These are phyloP conservation scores for Aricia artaxerxes DNA, from an alignment of 2,888 invertebrate genomes.

Conservation along the genomic window DNA sequence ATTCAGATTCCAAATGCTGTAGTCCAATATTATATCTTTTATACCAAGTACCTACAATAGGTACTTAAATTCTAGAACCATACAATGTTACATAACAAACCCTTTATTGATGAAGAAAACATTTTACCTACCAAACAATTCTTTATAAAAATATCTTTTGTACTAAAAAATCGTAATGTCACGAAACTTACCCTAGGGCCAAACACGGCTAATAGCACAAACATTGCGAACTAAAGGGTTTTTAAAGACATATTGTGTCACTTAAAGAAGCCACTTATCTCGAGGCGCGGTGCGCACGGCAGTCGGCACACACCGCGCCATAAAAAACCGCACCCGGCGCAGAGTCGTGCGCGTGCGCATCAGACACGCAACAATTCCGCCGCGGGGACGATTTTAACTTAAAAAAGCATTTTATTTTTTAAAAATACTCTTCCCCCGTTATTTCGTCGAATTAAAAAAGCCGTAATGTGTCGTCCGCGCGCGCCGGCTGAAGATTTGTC, in stretches of 20 bases:
- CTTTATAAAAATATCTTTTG: background rate
- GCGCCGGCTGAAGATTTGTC: constrained; percentile 80
- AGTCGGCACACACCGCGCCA: constrained; percentile 65
- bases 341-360: constrained; percentile 79
- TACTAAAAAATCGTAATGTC: background rate
- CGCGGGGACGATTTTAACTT: constrained; percentile 71
- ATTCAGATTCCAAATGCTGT: background rate
- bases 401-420: constrained; percentile 77
- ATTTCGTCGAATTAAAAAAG: constrained; percentile 72
- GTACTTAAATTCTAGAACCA: background rate
- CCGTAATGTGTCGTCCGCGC: constrained; percentile 71
- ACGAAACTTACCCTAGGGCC: constrained; percentile 32
- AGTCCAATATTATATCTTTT: background rate
- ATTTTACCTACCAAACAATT: background rate
- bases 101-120: background rate
- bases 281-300: constrained; percentile 39
- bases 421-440: constrained; percentile 70
- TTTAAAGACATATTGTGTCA: constrained; percentile 41
- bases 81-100: background rate
- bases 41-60: background rate
- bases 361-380: constrained; percentile 80
- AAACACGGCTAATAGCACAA: constrained; percentile 25
- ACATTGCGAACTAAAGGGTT: constrained; percentile 39
- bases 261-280: constrained; percentile 37
- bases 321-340: constrained; percentile 76